Evolutionary conservation across 2,113 vertebrate genomes (phyloP), one percentile per base, ranked within the genome.

Genomic region (Oncorhynchus kisutch): DNA sequence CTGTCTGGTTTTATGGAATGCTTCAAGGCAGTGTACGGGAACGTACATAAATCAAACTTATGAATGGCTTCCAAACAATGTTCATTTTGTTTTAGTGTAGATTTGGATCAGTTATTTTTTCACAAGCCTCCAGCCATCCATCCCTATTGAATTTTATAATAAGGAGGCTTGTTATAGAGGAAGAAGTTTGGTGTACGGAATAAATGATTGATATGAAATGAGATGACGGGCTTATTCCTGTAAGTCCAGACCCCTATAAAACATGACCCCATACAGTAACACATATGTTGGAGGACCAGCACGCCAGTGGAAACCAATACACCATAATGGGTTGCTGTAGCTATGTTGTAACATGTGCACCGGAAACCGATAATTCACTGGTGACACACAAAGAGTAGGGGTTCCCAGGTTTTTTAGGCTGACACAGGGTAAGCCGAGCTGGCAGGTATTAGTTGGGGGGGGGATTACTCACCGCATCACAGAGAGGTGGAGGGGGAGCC

Each of bases 311-410:
- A 92, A 93, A 78, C 82, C 62, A 89, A 93, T 92, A 86, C 82
- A 25, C 88, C 80, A 75, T 88, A 90, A 91, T 88, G 88, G 84
- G 79, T 70, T 77, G 84, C 86, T 85, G 90, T 87, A 91, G 87
- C 88, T 89, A 87, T 80, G 85, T 84, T 75, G 65, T 75, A 85
- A 85, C 86, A 84, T 91, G 84, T 88, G 88, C 86, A 86, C 83
- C 81, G 84, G 87, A 88, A 92, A 90, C 79, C 85, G 82, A 88
- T 89, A 89, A 93, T 90, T 90, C 91, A 88, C 82, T 74, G 81
- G 85, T 88, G 87, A 90, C 84, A 88, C 84, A 82, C 72, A 34
- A 76, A 75, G 88, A 84, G 79, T 71, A 84, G 78, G 81, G 87
- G 84, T 88, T 89, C 85, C 84, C 84, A 83, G 84, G 83, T 86